Conservation (phyloP, 2,113 vertebrate species). For the Bungarus multicinctus region DNA sequence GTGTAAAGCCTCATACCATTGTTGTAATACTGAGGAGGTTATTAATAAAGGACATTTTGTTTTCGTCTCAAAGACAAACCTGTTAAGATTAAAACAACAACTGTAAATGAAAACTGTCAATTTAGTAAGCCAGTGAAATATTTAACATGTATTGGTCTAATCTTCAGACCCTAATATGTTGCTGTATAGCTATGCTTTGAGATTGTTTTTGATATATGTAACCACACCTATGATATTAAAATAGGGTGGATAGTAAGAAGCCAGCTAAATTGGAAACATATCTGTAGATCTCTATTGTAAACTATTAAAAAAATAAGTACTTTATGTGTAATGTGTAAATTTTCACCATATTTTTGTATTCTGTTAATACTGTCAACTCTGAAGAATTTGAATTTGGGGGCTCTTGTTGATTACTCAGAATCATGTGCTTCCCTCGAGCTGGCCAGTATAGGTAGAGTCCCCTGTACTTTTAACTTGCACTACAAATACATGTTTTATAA, state of each 20-base stretch:
- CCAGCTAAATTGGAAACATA: slow-evolving; percentile 77
- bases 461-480: slow-evolving; percentile 76
- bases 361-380: slow-evolving; percentile 72
- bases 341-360: slow-evolving; percentile 76
- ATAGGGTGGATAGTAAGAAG: slow-evolving; percentile 71
- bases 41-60: slow-evolving; percentile 72
- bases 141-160: slow-evolving; percentile 69
- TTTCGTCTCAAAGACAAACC: slow-evolving; percentile 72
- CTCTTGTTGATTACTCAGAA: slow-evolving; percentile 70
- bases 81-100: slow-evolving; percentile 60
- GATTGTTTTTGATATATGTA: slow-evolving; percentile 68
- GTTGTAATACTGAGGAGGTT: slow-evolving; percentile 66
- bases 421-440: slow-evolving; percentile 71
- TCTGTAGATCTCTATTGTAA: slow-evolving; percentile 74
- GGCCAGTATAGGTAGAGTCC: slow-evolving; percentile 75
- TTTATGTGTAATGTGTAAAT: slow-evolving; percentile 76
- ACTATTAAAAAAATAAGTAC: slow-evolving; percentile 73
- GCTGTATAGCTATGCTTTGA: slow-evolving; percentile 69
- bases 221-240: slow-evolving; percentile 70
- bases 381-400: slow-evolving; percentile 70
- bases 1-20: slow-evolving; percentile 61
- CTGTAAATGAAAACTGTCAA: slow-evolving; percentile 71
- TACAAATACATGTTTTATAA: slow-evolving; percentile 75
- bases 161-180: slow-evolving; percentile 69
- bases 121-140: slow-evolving; percentile 73